Base-by-base conservation (phyloP, 2,797 vertebrate genomes). In the Notamacropus eugenii region DNA sequence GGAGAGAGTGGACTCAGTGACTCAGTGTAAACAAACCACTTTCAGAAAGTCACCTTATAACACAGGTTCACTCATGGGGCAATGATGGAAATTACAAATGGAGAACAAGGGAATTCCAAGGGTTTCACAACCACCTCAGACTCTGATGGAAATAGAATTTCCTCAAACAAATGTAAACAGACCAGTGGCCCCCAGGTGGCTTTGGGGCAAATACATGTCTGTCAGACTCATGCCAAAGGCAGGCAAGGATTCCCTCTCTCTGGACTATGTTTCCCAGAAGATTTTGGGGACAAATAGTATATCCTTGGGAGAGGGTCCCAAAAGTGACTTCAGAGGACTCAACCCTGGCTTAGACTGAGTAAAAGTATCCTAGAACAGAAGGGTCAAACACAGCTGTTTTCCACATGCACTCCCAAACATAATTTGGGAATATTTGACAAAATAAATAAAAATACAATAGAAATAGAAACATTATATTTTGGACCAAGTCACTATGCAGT, bases 121-220 rank as follows among this genome's bases (percentile, higher is more conserved):
- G 28, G 16, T 55, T 55, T 91, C 50, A 34, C 11, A n/a, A 62
- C 54, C 93, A 87, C n/a, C 13, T 95, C 28, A 93, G 92, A 91
- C 8, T 67, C 10, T 12, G 91, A 90, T 91, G 8, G 74, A 96
- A 96, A 95, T 87, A 12, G 92, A 3, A 93, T 50, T 95, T 62
- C 96, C 90, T 55, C 16, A 5, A 91, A 34, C 90, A 34, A n/a
- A 87, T 82, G 2, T 40, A 82, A 82, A 82, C 19, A 82, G 16
- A 46, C 3, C n/a, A 46, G 19, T 87, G 74, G 4, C 24, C 34
- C 16, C 34, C 12, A 62, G 12, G 22, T 22, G 14, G 14, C n/a
- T 67, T 67, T 67, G 34, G 62, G 62, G 34, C 62, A 67, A 34
- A 67, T n/a, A n/a, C 11, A 16, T n/a, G 31, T 67, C 31, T 67